Evolutionary conservation across 1,140 invertebrate genomes (phyloP), one percentile per base, ranked within the genome.

Genomic region (Periplaneta americana): DNA sequence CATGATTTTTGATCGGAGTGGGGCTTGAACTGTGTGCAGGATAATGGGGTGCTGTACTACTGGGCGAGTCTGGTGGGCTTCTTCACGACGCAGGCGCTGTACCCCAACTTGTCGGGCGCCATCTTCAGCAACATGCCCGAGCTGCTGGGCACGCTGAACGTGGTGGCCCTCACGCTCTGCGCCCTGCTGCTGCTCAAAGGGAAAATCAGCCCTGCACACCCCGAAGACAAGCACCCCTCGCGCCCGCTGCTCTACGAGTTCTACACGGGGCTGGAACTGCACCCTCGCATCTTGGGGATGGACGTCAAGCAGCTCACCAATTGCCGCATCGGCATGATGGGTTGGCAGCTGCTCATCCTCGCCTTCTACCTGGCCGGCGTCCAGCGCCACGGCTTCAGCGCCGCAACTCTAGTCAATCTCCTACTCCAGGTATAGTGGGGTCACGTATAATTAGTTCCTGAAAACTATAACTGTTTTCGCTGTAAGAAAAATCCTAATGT

Each of bases 251-350:
- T 66, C 66, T 80, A 75, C 84, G 89, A 92, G 82, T 92, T 91
- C 84, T 92, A 91, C 85, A 88, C 91, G 83, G 92, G 92, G 1
- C 90, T 90, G 74, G 91, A 92, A 85, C 85, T 92, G 0, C 92
- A 92, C 85, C 91, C 91, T 2, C 84, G 88, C 31, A 83, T 92
- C 0, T 83, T 88, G 2, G 88, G 88, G n/a, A 86, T 90, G 10
- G 89, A 91, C 83, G 86, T 90, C 18, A 91, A 91, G 79, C 88
- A 90, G 84, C 83, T 88, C 39, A 89, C 88, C 33, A 89, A 88
- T 81, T 89, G 88, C 83, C 85, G 92, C 17, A 89, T 93, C 83
- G 92, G 92, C 75, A 88, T 93, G 87, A 90, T 91, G 83, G 85
- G 88, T 5, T 93, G 92, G 92, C 89, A 92, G 78, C 82, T 92